Percentiles rank a stretch among this genome's conserved stretches.
phyloP scores from a whole-genome alignment of 2,888 invertebrate genomes.

The Agriopis leucophaearia region DNA sequence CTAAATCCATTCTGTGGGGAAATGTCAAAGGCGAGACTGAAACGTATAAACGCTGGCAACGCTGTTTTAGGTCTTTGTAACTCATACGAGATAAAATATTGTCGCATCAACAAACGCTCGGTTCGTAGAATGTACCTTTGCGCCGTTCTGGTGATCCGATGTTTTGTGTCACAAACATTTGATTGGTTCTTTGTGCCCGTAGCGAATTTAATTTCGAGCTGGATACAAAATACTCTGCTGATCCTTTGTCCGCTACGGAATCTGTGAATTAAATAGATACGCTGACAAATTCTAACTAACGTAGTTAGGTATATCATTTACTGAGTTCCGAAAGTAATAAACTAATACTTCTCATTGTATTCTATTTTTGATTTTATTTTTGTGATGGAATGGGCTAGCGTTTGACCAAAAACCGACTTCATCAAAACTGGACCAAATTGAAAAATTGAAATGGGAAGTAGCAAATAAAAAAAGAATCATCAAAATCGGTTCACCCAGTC shows the following conservation, averaged over 20 bases:
- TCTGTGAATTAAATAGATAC: neutral
- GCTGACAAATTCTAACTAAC: no score
- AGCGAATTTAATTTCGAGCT: conserved; percentile 19
- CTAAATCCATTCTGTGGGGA: conserved; percentile 57
- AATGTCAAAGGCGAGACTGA: conserved; percentile 53
- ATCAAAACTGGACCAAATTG: no score
- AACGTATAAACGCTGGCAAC: conserved; percentile 43
- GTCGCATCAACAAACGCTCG: conserved; percentile 29
- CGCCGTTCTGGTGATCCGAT: conserved; percentile 11
- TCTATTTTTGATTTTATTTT: no score
- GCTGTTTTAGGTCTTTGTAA: conserved; percentile 49
- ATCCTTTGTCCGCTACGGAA: conserved; percentile 7
- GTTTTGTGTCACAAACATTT: conserved; percentile 27
- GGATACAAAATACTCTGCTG: neutral
- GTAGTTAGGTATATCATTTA: no score
- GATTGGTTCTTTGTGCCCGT: conserved; percentile 22
- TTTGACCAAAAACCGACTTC: no score
- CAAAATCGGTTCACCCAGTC: no score
- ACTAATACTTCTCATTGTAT: no score
- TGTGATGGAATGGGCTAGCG: no score
- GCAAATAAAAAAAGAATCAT: no score
- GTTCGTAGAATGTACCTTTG: conserved; percentile 22
- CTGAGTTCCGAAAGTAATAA: no score
- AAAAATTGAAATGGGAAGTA: no score
- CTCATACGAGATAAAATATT: conserved; percentile 41